phyloP scores from a whole-genome alignment of 2,888 invertebrate genomes.

The Drosophila mettleri region DNA sequence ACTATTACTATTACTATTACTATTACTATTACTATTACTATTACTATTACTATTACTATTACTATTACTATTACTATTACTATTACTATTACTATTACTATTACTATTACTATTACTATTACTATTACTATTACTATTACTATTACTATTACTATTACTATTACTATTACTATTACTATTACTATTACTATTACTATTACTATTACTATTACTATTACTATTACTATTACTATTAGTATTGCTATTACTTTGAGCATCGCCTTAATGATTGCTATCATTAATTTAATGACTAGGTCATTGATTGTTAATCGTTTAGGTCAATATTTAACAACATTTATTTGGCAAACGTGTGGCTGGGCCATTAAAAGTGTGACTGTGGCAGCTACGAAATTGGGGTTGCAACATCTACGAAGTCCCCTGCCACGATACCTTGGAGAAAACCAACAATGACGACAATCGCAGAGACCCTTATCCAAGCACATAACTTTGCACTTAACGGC shows the following conservation, averaged over 20 bases:
- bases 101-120: not conserved
- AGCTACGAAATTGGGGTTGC: conserved; percentile 16
- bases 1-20: no score
- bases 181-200: not conserved
- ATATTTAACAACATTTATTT: conserved; percentile 30
- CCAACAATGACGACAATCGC: conserved; percentile 33
- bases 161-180: not conserved
- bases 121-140: not conserved
- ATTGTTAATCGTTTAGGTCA: conserved; percentile 35
- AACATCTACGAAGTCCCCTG: conserved; percentile 17
- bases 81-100: no score
- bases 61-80: no score
- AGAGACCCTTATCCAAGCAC: conserved; percentile 65
- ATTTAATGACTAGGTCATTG: conserved; percentile 14
- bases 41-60: not conserved
- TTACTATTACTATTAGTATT: not conserved
- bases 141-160: not conserved
- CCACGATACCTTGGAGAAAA: not conserved
- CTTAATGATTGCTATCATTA: conserved; percentile 7
- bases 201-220: not conserved
- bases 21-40: no score
- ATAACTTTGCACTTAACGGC: conserved; percentile 80
- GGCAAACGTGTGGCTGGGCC: conserved; percentile 25
- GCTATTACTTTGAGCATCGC: conserved; percentile 1
- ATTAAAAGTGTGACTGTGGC: conserved; percentile 24